phyloP scores from a whole-genome alignment of 1,140 invertebrate species.

The Cydia amplana region DNA sequence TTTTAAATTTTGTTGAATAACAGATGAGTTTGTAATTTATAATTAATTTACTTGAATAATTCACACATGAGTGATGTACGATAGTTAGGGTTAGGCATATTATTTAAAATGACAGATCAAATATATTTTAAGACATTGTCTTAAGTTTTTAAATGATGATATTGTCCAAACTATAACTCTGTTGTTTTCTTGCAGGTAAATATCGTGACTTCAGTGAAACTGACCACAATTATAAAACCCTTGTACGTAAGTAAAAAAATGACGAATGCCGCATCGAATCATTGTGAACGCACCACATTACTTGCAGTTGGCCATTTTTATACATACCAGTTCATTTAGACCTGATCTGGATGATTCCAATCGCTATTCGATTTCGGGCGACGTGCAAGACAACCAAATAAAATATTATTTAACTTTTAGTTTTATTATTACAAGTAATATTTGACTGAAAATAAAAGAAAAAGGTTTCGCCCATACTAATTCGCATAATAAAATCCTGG shows the following conservation, averaged over 20 bases:
- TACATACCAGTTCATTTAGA: neutral
- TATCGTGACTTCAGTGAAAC: neutral
- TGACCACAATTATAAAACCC: neutral
- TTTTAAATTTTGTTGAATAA: slow-evolving; percentile 13
- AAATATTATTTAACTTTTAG: no score
- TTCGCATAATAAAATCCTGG: neutral
- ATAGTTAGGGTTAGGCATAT: neutral
- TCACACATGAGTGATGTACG: neutral
- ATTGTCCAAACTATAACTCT: neutral
- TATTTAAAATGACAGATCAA: neutral
- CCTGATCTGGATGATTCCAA: neutral
- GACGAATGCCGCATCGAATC: neutral
- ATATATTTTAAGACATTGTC: neutral
- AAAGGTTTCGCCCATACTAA: no score
- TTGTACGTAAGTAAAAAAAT: slow-evolving; percentile 3
- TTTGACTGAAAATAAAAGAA: no score
- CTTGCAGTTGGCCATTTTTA: neutral
- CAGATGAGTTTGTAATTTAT: neutral
- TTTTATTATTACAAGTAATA: no score
- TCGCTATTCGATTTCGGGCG: neutral
- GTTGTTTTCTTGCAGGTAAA: slow-evolving; percentile 10
- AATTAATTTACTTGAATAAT: no score
- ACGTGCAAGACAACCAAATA: neutral
- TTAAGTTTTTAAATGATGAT: neutral
- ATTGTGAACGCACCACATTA: neutral